These are phyloP conservation scores for Hypsopygia costalis DNA, from an alignment of 2,888 invertebrate species.

Conservation along the genomic window DNA sequence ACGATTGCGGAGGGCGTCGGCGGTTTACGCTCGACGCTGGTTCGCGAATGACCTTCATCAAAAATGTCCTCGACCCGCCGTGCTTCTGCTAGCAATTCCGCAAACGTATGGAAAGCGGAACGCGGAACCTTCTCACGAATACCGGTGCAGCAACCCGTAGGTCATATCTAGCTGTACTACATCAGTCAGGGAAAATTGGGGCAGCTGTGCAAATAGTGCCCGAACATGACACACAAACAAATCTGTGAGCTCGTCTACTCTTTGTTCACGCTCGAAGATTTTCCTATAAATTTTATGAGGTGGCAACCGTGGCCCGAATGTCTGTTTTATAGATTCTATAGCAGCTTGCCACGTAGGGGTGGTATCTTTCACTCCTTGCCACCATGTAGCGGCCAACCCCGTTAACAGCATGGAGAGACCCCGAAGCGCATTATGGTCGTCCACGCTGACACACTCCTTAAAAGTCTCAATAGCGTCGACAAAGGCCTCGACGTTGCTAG, in stretches of 20 bases:
- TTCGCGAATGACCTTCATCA: too few species aligned
- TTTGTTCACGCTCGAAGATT: constrained; percentile 6
- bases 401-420: constrained; percentile 20
- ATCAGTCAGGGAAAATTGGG: not conserved
- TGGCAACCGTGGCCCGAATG: constrained; percentile 13
- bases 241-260: too few species aligned
- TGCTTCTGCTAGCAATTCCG: too few species aligned
- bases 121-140: constrained; percentile 1
- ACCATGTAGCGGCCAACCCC: constrained; percentile 20
- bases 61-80: too few species aligned
- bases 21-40: too few species aligned
- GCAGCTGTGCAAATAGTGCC: constrained; percentile 8
- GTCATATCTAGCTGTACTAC: constrained; percentile 17
- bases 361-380: constrained; percentile 14
- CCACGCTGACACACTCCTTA: too few species aligned
- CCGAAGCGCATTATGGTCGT: constrained; percentile 16
- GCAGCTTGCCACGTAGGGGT: constrained; percentile 8
- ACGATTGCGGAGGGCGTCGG: too few species aligned
- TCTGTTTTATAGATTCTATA: constrained; percentile 3
- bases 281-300: constrained; percentile 15
- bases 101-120: too few species aligned
- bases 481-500: not conserved
- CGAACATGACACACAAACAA: too few species aligned
- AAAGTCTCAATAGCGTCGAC: not conserved
- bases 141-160: constrained; percentile 17